Percentiles rank a stretch among this genome's conserved stretches.
phyloP scores from a whole-genome alignment of 2,113 vertebrate species.

The Lophius piscatorius region DNA sequence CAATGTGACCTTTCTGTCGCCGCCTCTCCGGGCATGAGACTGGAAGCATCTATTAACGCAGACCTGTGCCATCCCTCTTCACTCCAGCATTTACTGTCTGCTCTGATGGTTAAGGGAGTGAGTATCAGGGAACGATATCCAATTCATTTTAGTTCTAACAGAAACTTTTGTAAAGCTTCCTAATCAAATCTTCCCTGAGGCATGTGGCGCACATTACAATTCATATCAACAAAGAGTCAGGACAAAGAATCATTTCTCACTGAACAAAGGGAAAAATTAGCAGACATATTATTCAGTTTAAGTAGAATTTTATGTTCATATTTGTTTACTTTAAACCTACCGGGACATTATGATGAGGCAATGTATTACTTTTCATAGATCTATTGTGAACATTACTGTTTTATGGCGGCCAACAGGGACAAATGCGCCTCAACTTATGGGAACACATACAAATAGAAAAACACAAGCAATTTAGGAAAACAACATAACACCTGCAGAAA shows the following conservation, averaged over 20 bases:
- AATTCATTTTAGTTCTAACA: constrained; percentile 64
- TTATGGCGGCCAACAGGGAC: too few relatives aligned
- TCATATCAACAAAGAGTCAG: constrained; percentile 56
- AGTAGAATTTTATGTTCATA: background rate
- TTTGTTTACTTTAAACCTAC: constrained; percentile 6
- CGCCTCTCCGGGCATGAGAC: constrained; percentile 84
- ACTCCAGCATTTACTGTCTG: constrained; percentile 80
- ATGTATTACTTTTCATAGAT: background rate
- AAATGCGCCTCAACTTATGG: too few relatives aligned
- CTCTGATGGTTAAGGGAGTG: constrained; percentile 65
- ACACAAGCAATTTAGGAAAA: too few relatives aligned
- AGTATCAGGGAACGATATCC: constrained; percentile 77
- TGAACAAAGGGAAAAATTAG: constrained; percentile 28
- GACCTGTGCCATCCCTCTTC: constrained; percentile 84
- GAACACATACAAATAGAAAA: too few relatives aligned
- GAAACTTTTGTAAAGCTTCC: constrained; percentile 44
- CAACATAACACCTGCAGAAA: too few relatives aligned
- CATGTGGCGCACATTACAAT: constrained; percentile 41
- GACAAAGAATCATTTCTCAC: constrained; percentile 40
- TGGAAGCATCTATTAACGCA: constrained; percentile 86
- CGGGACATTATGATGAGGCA: background rate
- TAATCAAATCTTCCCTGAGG: constrained; percentile 56
- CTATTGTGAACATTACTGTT: background rate
- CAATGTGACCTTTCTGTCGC: constrained; percentile 90
- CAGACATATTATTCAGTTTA: constrained; percentile 24